Evolutionary conservation across 2,797 vertebrate species (phyloP).

Genomic region (Sebastiscus tertius): DNA sequence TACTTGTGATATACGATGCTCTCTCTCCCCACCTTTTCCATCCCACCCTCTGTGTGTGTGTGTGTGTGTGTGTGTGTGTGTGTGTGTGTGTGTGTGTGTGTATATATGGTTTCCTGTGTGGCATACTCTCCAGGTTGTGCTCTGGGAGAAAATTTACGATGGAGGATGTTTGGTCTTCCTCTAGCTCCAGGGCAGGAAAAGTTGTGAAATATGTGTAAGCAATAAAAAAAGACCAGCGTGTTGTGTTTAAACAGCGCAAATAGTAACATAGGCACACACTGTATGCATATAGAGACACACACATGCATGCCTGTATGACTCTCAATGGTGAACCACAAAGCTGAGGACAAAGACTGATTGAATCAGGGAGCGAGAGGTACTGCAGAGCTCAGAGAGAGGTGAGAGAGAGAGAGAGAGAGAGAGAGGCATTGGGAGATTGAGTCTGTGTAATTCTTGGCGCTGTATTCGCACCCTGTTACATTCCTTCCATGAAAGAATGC

Average conservation of each 20-base stretch:
- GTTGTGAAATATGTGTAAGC: constrained; percentile 81
- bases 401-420: constrained; percentile 14
- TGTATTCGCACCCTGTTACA: constrained; percentile 46
- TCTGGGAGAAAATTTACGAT: constrained; percentile 75
- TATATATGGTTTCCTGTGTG: constrained; percentile 66
- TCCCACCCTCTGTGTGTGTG: constrained; percentile 9
- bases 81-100: constrained; percentile 21
- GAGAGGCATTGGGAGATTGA: constrained; percentile 5
- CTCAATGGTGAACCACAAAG: constrained; percentile 9
- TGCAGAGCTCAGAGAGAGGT: constrained; percentile 4
- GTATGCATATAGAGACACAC: constrained; percentile 3
- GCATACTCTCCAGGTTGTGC: constrained; percentile 64
- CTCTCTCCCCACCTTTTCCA: not conserved
- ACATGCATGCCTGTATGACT: not conserved
- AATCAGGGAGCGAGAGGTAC: constrained; percentile 10
- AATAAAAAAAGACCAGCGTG: constrained; percentile 76
- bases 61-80: constrained; percentile 15
- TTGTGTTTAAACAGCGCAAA: constrained; percentile 65
- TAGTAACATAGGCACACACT: constrained; percentile 32
- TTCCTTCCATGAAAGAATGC: constrained; percentile 73
- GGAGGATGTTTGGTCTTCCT: constrained; percentile 80
- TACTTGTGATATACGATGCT: constrained; percentile 24
- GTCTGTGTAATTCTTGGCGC: constrained; percentile 59
- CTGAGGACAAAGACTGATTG: constrained; percentile 16
- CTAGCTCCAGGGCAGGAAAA: constrained; percentile 74